Evolutionary conservation across 2,888 invertebrate species (phyloP).

Genomic region (Eilema caniola): DNA sequence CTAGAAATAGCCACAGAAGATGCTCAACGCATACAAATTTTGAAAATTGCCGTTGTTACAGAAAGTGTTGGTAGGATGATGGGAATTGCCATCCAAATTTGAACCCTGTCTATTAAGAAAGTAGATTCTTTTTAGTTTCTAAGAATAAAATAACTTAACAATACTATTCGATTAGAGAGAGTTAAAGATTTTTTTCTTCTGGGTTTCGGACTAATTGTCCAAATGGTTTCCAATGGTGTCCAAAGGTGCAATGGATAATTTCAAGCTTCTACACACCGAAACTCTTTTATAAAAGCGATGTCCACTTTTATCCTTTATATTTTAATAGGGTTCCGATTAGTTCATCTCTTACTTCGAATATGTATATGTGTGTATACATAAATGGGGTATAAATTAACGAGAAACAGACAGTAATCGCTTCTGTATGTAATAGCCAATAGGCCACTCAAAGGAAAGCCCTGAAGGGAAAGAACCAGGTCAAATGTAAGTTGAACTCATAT

Average conservation of each 20-base stretch:
- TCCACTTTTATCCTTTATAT: neutral
- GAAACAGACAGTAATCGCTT: too few species aligned
- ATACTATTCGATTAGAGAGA: neutral
- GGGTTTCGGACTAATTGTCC: neutral
- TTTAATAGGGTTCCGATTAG: neutral
- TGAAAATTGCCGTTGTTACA: neutral
- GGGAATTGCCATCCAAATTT: neutral
- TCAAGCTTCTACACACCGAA: neutral
- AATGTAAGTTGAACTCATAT: too few species aligned
- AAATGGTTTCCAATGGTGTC: neutral
- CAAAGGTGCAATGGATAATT: too few species aligned
- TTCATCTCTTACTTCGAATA: neutral
- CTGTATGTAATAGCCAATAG: too few species aligned
- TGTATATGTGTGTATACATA: too few species aligned
- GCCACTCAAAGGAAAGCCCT: too few species aligned
- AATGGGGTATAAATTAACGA: too few species aligned
- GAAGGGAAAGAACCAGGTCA: too few species aligned
- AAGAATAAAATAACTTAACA: neutral
- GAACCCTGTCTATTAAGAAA: neutral
- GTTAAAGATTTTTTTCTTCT: neutral
- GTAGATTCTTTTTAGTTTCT: neutral
- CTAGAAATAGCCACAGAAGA: conserved; percentile 5
- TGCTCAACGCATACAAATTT: conserved; percentile 13
- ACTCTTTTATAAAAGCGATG: neutral
- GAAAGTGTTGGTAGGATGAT: neutral